A percentile compares a stretch with the other conserved stretches of the same genome.
Evolutionary conservation across 2,797 vertebrate genomes (phyloP).

Genomic region (Gobio occitaniae): DNA sequence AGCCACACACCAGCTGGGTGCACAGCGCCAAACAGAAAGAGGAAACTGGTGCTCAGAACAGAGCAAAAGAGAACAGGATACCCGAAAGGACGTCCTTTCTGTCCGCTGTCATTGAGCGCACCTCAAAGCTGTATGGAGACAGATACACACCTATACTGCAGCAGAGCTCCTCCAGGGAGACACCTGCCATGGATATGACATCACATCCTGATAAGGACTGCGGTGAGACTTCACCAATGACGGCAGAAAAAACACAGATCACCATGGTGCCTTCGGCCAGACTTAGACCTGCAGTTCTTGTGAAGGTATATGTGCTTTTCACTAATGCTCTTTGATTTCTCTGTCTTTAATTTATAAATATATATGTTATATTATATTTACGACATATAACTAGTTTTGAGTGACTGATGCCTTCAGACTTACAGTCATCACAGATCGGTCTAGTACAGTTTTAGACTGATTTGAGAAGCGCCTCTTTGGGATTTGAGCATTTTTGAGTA

Average conservation of each 20-base stretch:
- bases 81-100: conserved; percentile 58
- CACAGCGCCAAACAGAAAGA: conserved; percentile 60
- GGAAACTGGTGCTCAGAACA: conserved; percentile 46
- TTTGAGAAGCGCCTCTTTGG: conserved; percentile 28
- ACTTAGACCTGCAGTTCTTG: conserved; percentile 42
- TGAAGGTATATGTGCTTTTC: conserved; percentile 57
- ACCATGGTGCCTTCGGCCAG: conserved; percentile 14
- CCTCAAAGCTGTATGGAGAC: conserved; percentile 59
- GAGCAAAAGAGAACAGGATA: conserved; percentile 37
- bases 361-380: not conserved
- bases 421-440: not conserved
- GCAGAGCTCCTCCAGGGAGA: conserved; percentile 23
- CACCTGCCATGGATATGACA: conserved; percentile 30
- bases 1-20: conserved; percentile 44
- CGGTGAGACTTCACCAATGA: conserved; percentile 16
- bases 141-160: conserved; percentile 39
- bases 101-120: conserved; percentile 64
- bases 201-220: not conserved
- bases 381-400: not conserved
- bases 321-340: not conserved
- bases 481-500: conserved; percentile 55
- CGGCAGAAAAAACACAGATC: not conserved
- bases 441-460: not conserved
- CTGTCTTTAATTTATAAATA: not conserved
- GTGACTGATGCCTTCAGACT: not conserved